Conservation (phyloP, 2,888 invertebrate genomes). For the Xestobium rufovillosum region DNA sequence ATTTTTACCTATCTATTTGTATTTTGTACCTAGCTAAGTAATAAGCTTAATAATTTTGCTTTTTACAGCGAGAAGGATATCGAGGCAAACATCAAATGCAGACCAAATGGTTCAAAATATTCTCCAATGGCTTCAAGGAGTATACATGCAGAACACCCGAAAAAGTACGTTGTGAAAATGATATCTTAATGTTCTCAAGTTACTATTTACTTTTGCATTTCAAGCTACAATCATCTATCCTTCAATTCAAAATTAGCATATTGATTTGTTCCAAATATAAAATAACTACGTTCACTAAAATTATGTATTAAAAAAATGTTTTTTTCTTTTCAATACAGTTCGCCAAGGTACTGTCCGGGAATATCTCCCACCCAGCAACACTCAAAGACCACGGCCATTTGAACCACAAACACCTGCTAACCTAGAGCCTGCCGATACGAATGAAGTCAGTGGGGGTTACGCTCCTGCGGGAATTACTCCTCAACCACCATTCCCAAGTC, state of each 20-base stretch:
- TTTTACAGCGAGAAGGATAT: conserved; percentile 34
- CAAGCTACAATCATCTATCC: too few species aligned
- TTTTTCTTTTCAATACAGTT: conserved; percentile 47
- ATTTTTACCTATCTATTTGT: too few species aligned
- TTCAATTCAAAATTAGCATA: too few species aligned
- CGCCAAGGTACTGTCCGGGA: conserved; percentile 52
- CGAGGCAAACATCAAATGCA: conserved; percentile 49
- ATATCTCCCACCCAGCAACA: conserved; percentile 54
- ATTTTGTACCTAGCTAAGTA: too few species aligned
- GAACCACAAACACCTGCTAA: conserved; percentile 43
- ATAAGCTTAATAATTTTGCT: too few species aligned
- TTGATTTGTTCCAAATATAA: too few species aligned
- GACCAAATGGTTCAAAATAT: conserved; percentile 70
- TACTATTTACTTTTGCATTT: too few species aligned
- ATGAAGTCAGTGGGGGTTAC: conserved; percentile 23
- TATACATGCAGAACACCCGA: conserved; percentile 54
- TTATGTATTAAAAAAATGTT: too few species aligned
- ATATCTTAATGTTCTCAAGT: too few species aligned
- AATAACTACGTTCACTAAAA: too few species aligned
- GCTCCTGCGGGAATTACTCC: conserved; percentile 37
- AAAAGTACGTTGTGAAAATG: conserved; percentile 48
- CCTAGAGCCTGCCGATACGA: conserved; percentile 7
- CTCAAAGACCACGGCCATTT: conserved; percentile 65
- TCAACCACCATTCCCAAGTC: conserved; percentile 35
- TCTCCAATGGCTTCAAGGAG: conserved; percentile 67